Evolutionary conservation across 2,113 vertebrate species (phyloP).

Genomic region (Pao palembangensis): DNA sequence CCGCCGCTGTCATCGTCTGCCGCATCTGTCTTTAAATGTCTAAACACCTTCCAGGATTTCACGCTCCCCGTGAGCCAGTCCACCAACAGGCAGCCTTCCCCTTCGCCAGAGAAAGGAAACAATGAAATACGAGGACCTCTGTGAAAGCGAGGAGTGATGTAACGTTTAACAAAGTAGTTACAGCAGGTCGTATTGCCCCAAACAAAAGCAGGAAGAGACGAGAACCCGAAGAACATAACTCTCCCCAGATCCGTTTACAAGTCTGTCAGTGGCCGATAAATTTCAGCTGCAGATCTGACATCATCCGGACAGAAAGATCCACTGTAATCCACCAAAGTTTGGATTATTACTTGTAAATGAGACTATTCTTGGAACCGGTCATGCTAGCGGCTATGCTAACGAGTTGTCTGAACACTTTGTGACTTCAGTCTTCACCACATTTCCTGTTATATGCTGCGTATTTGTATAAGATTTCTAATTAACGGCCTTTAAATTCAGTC

Average conservation of each 20-base stretch:
- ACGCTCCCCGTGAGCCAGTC: slow-evolving; percentile 1
- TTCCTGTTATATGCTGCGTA: too few relatives aligned
- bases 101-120: slow-evolving; percentile 2
- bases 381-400: too few relatives aligned
- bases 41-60: slow-evolving; percentile 56
- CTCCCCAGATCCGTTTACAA: slow-evolving; percentile 66
- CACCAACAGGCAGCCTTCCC: background rate
- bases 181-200: slow-evolving; percentile 49
- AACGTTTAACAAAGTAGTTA: slow-evolving; percentile 48
- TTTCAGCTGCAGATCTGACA: slow-evolving; percentile 49
- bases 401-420: too few relatives aligned
- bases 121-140: slow-evolving; percentile 56
- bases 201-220: slow-evolving; percentile 64
- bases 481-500: too few relatives aligned
- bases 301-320: slow-evolving; percentile 54
- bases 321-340: slow-evolving; percentile 41
- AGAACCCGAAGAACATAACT: slow-evolving; percentile 52
- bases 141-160: slow-evolving; percentile 43
- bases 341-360: slow-evolving; percentile 16
- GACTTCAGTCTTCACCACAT: too few relatives aligned
- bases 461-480: too few relatives aligned
- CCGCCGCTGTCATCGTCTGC: slow-evolving; percentile 6
- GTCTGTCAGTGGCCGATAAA: slow-evolving; percentile 65
- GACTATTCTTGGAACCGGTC: background rate
- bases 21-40: slow-evolving; percentile 45